phyloP scores from a whole-genome alignment of 1,140 invertebrate genomes.

The Lysiphlebus fabarum region DNA sequence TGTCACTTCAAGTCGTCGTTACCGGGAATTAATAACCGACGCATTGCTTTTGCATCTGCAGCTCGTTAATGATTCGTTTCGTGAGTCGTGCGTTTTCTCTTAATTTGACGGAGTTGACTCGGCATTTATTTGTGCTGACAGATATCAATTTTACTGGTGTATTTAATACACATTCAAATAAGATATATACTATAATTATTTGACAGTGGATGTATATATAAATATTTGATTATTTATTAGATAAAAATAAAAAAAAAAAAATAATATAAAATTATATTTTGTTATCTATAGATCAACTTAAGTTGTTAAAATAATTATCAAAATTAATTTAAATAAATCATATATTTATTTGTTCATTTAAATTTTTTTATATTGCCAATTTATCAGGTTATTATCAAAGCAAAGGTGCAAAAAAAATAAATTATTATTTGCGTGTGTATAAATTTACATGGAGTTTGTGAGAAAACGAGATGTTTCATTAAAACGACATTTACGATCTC shows the following conservation, averaged over 20 bases:
- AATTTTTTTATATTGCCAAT: conserved; percentile 7
- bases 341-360: conserved; percentile 8
- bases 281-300: too few relatives aligned
- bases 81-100: conserved; percentile 25
- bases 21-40: conserved; percentile 26
- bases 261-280: too few relatives aligned
- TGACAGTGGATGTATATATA: conserved; percentile 13
- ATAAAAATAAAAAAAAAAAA: too few relatives aligned
- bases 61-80: conserved; percentile 31
- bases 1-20: conserved; percentile 24
- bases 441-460: background rate
- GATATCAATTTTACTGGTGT: conserved; percentile 24
- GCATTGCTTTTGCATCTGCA: conserved; percentile 25
- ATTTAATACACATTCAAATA: conserved; percentile 7
- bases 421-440: conserved; percentile 4
- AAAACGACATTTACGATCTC: background rate
- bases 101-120: conserved; percentile 24
- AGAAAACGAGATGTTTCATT: too few relatives aligned
- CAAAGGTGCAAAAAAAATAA: conserved; percentile 11
- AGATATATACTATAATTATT: conserved; percentile 1
- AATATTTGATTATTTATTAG: conserved; percentile 12
- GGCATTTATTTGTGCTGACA: conserved; percentile 22
- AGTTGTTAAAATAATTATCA: too few relatives aligned
- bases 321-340: too few relatives aligned
- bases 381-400: conserved; percentile 4